Evolutionary conservation across 2,113 vertebrate species (phyloP).

Genomic region (Sarotherodon lohbergeri): DNA sequence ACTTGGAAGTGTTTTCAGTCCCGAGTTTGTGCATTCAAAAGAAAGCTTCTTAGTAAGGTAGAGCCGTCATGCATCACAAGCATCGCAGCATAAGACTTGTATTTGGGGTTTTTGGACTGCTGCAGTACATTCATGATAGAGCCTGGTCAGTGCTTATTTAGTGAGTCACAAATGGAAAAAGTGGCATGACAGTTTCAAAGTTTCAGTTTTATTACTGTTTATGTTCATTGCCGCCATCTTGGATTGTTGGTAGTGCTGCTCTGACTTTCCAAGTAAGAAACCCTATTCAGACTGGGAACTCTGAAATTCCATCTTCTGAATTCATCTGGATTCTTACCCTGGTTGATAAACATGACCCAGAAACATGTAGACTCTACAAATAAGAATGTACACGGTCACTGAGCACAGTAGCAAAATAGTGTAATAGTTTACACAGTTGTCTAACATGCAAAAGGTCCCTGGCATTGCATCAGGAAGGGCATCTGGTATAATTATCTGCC

Average conservation of each 20-base stretch:
- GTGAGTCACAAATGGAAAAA: accelerated
- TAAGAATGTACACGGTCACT: background rate
- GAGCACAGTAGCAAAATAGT: background rate
- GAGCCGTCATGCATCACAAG: background rate
- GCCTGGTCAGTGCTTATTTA: background rate
- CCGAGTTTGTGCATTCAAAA: background rate
- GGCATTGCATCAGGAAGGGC: background rate
- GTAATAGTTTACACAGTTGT: background rate
- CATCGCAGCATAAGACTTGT: accelerated
- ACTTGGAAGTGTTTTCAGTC: background rate
- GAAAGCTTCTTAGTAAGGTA: background rate
- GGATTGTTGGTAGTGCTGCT: background rate
- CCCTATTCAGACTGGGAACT: background rate
- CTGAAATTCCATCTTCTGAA: background rate
- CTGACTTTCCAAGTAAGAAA: background rate
- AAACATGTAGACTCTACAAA: background rate
- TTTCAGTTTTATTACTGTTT: background rate
- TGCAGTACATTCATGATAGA: background rate
- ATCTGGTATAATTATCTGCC: background rate
- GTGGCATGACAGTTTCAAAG: background rate
- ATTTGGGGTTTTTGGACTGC: background rate
- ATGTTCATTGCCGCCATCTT: background rate
- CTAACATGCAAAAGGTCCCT: background rate
- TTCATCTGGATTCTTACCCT: background rate
- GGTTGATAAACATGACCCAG: background rate